Evolutionary conservation across 1,140 invertebrate species (phyloP).

Genomic region (Pseudomyrmex dendroicus): DNA sequence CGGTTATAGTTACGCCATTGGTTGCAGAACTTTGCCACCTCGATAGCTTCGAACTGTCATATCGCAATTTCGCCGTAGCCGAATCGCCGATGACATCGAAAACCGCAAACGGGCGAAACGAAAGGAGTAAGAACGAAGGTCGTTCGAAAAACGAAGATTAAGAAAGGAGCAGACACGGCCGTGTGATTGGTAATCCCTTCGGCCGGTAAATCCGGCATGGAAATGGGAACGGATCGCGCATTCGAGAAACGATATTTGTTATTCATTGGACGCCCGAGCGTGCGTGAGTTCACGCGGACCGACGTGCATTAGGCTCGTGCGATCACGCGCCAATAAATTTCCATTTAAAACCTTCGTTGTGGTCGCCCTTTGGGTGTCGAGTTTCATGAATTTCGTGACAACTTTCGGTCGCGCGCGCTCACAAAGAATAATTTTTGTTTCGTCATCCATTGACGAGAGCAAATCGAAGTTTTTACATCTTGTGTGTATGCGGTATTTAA

Average conservation of each 20-base stretch:
- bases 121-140: conserved; percentile 26
- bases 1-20: conserved; percentile 7
- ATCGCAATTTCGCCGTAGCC: conserved; percentile 32
- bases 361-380: conserved; percentile 23
- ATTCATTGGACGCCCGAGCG: conserved; percentile 12
- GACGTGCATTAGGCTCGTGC: conserved; percentile 34
- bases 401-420: not conserved
- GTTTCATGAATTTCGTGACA: conserved; percentile 49
- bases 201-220: conserved; percentile 49
- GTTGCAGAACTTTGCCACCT: conserved; percentile 27
- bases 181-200: conserved; percentile 56
- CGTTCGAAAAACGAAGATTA: conserved; percentile 49
- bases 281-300: conserved; percentile 36
- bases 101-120: not conserved
- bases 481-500: too few relatives aligned
- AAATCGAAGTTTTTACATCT: not conserved
- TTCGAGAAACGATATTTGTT: conserved; percentile 52
- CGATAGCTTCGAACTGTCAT: conserved; percentile 33
- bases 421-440: not conserved
- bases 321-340: conserved; percentile 60
- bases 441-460: not conserved
- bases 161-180: conserved; percentile 33
- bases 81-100: conserved; percentile 45
- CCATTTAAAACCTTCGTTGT: conserved; percentile 31
- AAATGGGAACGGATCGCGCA: conserved; percentile 47